These are phyloP conservation scores for Cryptops parisi DNA, from an alignment of 2,888 invertebrate species.

Conservation along the genomic window DNA sequence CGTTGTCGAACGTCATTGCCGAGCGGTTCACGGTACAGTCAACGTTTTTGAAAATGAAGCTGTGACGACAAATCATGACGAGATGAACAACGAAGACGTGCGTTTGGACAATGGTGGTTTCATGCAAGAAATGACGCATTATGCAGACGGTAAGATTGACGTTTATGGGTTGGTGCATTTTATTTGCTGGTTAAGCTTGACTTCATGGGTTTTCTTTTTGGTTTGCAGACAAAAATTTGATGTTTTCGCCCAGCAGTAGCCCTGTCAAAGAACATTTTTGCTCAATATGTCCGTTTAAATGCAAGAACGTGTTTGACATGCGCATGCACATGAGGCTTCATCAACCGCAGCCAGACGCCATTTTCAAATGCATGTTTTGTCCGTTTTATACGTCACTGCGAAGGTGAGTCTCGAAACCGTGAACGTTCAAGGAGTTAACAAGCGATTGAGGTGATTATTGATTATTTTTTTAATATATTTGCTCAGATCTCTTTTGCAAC, in stretches of 20 bases:
- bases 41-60: slow-evolving; percentile 9
- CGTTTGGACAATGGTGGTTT: too few species aligned
- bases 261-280: slow-evolving; percentile 33
- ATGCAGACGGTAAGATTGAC: neutral
- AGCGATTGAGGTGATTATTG: slow-evolving; percentile 9
- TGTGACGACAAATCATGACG: neutral
- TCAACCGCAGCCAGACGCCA: slow-evolving; percentile 44
- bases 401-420: too few species aligned
- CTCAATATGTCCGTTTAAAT: slow-evolving; percentile 55
- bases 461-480: too few species aligned
- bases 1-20: slow-evolving; percentile 29
- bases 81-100: neutral
- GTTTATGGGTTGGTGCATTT: neutral
- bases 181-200: too few species aligned
- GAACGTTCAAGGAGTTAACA: too few species aligned
- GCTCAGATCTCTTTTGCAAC: slow-evolving; percentile 42
- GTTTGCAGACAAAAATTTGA: too few species aligned
- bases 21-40: slow-evolving; percentile 21
- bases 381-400: slow-evolving; percentile 59
- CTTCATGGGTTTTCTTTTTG: too few species aligned
- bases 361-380: slow-evolving; percentile 65
- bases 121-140: too few species aligned
- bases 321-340: slow-evolving; percentile 54
- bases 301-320: slow-evolving; percentile 43
- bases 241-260: neutral